A percentile compares a stretch with the other conserved stretches of the same genome.
Conservation (phyloP, 2,113 vertebrate genomes). For the Anguilla japonica region DNA sequence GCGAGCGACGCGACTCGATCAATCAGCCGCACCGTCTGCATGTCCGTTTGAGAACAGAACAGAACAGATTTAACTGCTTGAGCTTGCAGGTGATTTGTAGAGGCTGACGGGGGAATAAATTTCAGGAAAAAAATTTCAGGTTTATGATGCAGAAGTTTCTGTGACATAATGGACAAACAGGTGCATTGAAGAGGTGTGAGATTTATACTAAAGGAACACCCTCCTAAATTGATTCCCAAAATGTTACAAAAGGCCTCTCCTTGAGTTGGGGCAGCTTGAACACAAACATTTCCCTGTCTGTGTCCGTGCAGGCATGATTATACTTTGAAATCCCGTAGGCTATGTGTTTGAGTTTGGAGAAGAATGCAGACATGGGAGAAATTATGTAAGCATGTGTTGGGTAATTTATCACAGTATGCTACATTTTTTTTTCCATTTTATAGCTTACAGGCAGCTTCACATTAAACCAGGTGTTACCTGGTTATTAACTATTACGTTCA, state of each 20-base stretch:
- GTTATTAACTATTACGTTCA: too few relatives aligned
- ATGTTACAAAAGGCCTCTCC: not conserved
- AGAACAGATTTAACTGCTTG: not conserved
- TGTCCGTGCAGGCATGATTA: not conserved
- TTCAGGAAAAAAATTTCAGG: not conserved
- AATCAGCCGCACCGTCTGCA: not conserved
- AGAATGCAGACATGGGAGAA: not conserved
- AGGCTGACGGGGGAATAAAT: not conserved
- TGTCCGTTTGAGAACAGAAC: not conserved
- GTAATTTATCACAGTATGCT: not conserved
- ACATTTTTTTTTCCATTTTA: not conserved
- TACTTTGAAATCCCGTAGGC: not conserved
- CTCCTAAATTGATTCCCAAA: not conserved
- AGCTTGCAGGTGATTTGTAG: not conserved
- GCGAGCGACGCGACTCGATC: not conserved
- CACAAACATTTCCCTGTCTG: not conserved
- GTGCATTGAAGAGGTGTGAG: not conserved
- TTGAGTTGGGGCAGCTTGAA: not conserved
- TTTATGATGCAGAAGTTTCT: not conserved
- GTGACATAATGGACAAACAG: not conserved
- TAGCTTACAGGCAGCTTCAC: not conserved
- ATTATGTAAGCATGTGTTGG: not conserved
- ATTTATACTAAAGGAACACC: not conserved
- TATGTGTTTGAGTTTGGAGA: slow-evolving; percentile 8
- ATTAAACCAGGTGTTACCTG: not conserved